Conservation (phyloP, 2,797 vertebrate genomes). For the Fistularia commersonii region DNA sequence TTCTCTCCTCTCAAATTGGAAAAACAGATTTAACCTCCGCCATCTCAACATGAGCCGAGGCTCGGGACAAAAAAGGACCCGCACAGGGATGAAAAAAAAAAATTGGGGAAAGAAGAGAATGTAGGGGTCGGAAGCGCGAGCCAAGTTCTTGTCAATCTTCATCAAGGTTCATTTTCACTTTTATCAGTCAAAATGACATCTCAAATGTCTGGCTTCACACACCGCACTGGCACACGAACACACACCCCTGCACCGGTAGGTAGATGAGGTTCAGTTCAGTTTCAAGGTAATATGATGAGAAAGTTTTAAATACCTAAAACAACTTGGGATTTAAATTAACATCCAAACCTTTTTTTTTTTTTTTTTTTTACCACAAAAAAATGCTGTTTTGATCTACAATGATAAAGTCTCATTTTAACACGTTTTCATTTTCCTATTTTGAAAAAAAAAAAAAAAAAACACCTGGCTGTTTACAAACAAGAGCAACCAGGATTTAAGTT, state of each 20-base stretch:
- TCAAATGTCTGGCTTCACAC: background rate
- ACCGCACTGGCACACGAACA: background rate
- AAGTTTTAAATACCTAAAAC: no score
- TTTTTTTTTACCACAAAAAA: background rate
- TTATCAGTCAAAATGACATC: background rate
- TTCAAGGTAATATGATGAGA: background rate
- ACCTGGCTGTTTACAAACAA: no score
- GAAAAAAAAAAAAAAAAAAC: background rate
- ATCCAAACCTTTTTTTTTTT: no score
- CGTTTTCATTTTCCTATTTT: background rate
- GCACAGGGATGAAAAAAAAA: constrained; percentile 1
- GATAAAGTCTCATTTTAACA: background rate
- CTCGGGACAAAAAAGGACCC: constrained; percentile 4
- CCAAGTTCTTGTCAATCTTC: constrained; percentile 27
- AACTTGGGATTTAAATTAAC: no score
- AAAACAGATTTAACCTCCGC: no score
- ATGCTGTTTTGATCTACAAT: background rate
- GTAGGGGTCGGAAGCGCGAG: constrained; percentile 16
- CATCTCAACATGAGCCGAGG: background rate
- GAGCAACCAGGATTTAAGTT: no score
- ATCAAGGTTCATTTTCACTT: background rate
- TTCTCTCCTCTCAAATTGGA: no score
- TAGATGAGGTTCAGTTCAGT: background rate
- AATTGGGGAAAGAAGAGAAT: background rate
- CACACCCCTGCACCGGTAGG: background rate